A percentile compares a stretch with the other conserved stretches of the same genome.
These are phyloP conservation scores for Epinephelus fuscoguttatus DNA, from an alignment of 2,113 vertebrate species.

Conservation along the genomic window DNA sequence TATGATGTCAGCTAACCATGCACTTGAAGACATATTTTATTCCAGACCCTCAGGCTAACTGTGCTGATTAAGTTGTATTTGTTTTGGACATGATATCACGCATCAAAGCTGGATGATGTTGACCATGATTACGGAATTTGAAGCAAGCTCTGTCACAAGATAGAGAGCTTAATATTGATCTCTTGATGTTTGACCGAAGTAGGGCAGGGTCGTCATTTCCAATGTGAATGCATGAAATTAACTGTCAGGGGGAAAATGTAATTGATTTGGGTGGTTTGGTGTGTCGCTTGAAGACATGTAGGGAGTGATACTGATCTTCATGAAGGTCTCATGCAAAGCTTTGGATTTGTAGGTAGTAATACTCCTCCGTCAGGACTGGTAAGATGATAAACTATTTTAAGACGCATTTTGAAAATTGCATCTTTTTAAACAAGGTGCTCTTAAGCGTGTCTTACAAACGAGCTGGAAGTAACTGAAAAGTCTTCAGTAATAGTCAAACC, in stretches of 20 bases:
- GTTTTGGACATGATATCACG: constrained; percentile 20
- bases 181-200: constrained; percentile 20
- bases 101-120: constrained; percentile 56
- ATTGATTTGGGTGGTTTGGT: constrained; percentile 46
- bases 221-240: constrained; percentile 55
- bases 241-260: constrained; percentile 2
- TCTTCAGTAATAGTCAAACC: neutral
- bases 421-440: neutral
- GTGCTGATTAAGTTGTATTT: constrained; percentile 53
- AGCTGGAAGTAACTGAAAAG: neutral
- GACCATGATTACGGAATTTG: constrained; percentile 59
- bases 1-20: neutral
- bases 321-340: neutral
- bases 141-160: constrained; percentile 70
- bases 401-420: neutral
- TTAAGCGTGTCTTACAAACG: neutral
- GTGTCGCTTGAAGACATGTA: neutral
- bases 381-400: neutral
- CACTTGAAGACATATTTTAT: constrained; percentile 38
- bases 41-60: constrained; percentile 44
- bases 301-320: neutral
- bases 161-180: constrained; percentile 41
- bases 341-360: neutral
- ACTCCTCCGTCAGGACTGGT: neutral
- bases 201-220: neutral